phyloP scores from a whole-genome alignment of 2,888 invertebrate genomes.

The Doris montereyensis region DNA sequence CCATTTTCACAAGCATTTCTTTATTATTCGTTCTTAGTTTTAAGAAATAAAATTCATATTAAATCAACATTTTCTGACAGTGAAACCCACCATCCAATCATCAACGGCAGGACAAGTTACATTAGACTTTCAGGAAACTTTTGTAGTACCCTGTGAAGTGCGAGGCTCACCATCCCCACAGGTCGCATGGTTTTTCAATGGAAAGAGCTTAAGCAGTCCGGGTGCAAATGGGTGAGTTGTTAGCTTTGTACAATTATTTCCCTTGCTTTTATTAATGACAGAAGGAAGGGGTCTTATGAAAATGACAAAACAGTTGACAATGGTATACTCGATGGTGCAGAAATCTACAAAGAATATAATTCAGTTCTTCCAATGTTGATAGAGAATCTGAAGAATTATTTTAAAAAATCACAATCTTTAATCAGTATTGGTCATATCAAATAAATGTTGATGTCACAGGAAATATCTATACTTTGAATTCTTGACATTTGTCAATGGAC shows the following conservation, averaged over 20 bases:
- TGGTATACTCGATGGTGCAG: too few species aligned
- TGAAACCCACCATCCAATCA: slow-evolving; percentile 54
- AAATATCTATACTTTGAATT: too few species aligned
- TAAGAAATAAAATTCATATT: neutral
- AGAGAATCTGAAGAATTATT: too few species aligned
- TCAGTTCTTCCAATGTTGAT: too few species aligned
- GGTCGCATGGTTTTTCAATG: slow-evolving; percentile 82
- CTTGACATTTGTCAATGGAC: too few species aligned
- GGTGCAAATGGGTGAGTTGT: neutral
- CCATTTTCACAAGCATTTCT: neutral
- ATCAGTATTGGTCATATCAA: too few species aligned
- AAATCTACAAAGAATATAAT: neutral
- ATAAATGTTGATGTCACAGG: too few species aligned
- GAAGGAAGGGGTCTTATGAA: neutral
- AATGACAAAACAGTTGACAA: too few species aligned
- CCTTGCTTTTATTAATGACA: neutral
- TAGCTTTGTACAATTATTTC: neutral
- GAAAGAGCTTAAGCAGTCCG: slow-evolving; percentile 25
- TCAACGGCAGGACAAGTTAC: slow-evolving; percentile 44
- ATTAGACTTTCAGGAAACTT: slow-evolving; percentile 59
- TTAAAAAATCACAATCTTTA: too few species aligned
- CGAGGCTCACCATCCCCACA: slow-evolving; percentile 92
- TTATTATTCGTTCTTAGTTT: neutral
- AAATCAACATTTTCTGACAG: slow-evolving; percentile 48
- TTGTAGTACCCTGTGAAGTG: slow-evolving; percentile 84